Evolutionary conservation across 2,113 vertebrate genomes (phyloP).

Genomic region (Oreochromis spilurus): DNA sequence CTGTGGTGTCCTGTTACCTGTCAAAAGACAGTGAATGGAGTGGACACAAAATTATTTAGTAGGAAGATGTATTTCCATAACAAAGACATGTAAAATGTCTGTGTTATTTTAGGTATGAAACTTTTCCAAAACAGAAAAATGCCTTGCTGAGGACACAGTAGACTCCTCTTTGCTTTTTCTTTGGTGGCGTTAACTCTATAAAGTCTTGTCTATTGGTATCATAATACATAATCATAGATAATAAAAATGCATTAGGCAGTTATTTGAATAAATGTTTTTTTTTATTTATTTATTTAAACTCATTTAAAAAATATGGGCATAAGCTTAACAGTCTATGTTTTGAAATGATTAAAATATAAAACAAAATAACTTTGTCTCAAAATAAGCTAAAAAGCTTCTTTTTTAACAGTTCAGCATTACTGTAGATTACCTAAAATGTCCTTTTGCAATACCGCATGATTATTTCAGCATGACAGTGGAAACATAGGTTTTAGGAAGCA

Average conservation of each 20-base stretch:
- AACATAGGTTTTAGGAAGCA: background rate
- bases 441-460: background rate
- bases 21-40: background rate
- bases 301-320: background rate
- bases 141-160: background rate
- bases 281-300: background rate
- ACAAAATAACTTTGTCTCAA: background rate
- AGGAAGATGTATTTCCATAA: background rate
- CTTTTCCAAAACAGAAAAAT: background rate
- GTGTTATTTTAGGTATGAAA: background rate
- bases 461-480: background rate
- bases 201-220: background rate
- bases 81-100: background rate
- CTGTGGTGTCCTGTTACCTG: conserved; percentile 7
- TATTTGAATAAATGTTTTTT: too few relatives aligned
- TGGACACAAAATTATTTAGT: background rate
- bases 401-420: background rate
- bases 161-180: background rate
- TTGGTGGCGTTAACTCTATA: background rate
- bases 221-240: background rate
- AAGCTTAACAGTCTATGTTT: background rate
- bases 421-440: background rate
- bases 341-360: background rate
- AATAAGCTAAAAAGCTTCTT: background rate
- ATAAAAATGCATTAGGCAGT: background rate